Evolutionary conservation across 2,113 vertebrate species (phyloP).

Genomic region (Oostethus manadensis): DNA sequence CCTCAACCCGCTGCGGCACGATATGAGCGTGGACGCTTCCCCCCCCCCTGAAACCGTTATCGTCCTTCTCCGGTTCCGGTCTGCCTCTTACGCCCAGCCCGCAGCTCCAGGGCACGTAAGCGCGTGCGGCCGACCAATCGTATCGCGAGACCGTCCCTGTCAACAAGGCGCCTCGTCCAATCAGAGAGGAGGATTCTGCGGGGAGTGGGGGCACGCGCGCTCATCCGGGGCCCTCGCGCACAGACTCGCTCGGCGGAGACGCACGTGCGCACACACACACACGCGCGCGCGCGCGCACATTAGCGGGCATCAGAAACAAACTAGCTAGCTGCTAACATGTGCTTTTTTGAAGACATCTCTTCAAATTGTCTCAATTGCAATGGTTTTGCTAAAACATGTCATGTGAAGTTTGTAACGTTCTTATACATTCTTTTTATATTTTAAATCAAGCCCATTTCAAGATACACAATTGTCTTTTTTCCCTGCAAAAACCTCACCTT

Average conservation of each 20-base stretch:
- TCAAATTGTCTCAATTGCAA: background rate
- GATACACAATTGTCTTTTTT: too few species aligned
- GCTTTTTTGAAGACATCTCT: too few species aligned
- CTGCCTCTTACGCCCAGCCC: conserved; percentile 69
- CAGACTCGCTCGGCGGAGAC: background rate
- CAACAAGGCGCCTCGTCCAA: conserved; percentile 44
- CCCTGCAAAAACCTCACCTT: too few species aligned
- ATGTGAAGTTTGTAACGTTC: too few species aligned
- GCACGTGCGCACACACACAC: conserved; percentile 31
- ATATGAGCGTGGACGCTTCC: conserved; percentile 83
- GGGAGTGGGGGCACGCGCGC: conserved; percentile 3
- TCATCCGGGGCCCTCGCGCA: background rate
- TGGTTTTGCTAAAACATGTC: too few species aligned
- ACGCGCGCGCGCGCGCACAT: background rate
- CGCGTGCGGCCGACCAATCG: conserved; percentile 81
- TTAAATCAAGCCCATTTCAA: too few species aligned
- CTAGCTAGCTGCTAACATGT: too few species aligned
- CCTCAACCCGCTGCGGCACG: conserved; percentile 58
- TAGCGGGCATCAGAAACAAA: conserved; percentile 21
- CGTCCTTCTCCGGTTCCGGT: conserved; percentile 17
- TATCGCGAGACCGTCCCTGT: conserved; percentile 56
- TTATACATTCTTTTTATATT: too few species aligned
- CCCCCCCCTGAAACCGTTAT: conserved; percentile 74
- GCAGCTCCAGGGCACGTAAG: conserved; percentile 86
- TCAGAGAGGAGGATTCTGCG: background rate